Evolutionary conservation across 2,797 vertebrate species (phyloP).

Genomic region (Macropodus opercularis): DNA sequence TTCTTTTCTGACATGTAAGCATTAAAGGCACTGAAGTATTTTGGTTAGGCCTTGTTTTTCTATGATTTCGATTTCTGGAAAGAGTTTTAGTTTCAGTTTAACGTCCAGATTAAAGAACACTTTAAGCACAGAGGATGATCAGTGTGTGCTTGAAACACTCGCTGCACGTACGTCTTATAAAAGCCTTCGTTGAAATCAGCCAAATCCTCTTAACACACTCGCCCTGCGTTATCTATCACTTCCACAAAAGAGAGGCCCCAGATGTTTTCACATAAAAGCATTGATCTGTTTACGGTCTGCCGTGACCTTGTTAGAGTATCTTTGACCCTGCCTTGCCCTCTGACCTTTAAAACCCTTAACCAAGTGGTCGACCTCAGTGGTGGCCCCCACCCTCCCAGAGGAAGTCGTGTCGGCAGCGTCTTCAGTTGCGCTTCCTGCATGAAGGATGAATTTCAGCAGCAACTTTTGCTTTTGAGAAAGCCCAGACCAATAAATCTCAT

Average conservation of each 20-base stretch:
- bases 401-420: constrained; percentile 40
- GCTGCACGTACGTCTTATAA: too few species aligned
- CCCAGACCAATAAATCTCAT: constrained; percentile 77
- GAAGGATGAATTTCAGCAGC: constrained; percentile 73
- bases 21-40: neutral
- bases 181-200: constrained; percentile 31
- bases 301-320: constrained; percentile 75
- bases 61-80: constrained; percentile 15
- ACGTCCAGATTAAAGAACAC: neutral
- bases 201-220: constrained; percentile 27
- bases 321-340: constrained; percentile 64
- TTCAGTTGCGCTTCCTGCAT: constrained; percentile 47
- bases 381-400: constrained; percentile 53
- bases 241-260: constrained; percentile 36
- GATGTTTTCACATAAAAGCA: constrained; percentile 73
- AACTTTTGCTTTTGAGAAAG: constrained; percentile 63
- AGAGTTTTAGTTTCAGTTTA: neutral
- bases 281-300: constrained; percentile 75
- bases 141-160: too few species aligned
- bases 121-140: too few species aligned
- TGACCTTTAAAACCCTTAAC: constrained; percentile 71
- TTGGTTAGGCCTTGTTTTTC: neutral
- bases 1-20: neutral
- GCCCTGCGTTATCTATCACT: constrained; percentile 43
- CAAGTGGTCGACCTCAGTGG: constrained; percentile 51